Percentiles rank a stretch among this genome's conserved stretches.
phyloP scores from a whole-genome alignment of 2,797 vertebrate species.

The Sus cebifrons region DNA sequence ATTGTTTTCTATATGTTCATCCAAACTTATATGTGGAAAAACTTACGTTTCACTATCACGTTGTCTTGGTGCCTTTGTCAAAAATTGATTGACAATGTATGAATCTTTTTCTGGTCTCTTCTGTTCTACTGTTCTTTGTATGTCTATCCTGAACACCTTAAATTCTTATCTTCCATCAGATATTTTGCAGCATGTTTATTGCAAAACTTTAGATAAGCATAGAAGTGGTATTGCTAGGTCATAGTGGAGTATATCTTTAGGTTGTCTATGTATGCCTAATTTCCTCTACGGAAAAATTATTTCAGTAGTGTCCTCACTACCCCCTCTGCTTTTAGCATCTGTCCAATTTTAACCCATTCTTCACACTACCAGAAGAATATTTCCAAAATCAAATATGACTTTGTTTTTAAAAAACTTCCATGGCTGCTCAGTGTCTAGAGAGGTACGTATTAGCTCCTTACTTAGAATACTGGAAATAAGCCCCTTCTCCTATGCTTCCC shows the following conservation, averaged over 20 bases:
- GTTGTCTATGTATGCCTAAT: background rate
- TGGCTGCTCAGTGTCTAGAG: background rate
- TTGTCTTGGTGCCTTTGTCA: background rate
- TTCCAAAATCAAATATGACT: constrained; percentile 45
- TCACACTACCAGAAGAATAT: background rate
- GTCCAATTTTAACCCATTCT: background rate
- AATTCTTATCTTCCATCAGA: constrained; percentile 22
- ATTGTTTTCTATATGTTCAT: constrained; percentile 39
- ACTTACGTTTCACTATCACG: background rate
- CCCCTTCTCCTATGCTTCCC: background rate
- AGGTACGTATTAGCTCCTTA: background rate
- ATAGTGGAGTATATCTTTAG: background rate
- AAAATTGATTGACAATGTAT: background rate
- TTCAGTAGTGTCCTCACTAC: background rate
- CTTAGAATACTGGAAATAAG: constrained; percentile 17
- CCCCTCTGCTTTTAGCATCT: background rate
- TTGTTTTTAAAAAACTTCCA: constrained; percentile 20
- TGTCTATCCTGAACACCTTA: background rate
- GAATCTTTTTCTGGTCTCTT: constrained; percentile 10
- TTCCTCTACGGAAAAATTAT: constrained; percentile 2
- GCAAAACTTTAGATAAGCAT: background rate
- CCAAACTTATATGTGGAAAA: constrained; percentile 4
- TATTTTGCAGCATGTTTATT: background rate
- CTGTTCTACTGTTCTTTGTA: constrained; percentile 11
- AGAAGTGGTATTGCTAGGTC: background rate